Base-by-base conservation (phyloP, 2,797 vertebrate genomes). In the Triplophysa yarkandensis region DNA sequence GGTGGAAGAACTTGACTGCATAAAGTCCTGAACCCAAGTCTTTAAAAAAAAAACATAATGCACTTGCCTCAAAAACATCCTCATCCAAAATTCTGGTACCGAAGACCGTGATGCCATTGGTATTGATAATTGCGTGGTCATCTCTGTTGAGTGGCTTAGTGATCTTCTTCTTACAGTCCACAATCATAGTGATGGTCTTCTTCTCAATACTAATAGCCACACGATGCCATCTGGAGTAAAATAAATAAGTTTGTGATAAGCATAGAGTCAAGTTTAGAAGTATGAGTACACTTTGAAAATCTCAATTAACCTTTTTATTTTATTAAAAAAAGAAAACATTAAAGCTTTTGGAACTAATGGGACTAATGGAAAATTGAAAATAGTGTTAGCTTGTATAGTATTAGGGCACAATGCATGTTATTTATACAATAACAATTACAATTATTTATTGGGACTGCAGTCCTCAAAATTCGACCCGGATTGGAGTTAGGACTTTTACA, bases 81-180 rank as follows among this genome's bases (percentile, higher is more conserved):
- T 98, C 96, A 75, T 99, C 98, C 81, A 98, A 88, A 87, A 99
- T 98, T 76, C 98, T 94, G 77, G 98, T 97, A 78, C 97, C 98
- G 79, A 99, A 99, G 65, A 99, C 95, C 4, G 92, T 92, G 71
- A 99, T 98, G 81, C 98, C 98, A 23, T 95, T 93, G 64, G 94
- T 96, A 87, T 95, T 93, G 81, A 99, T 91, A 62, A 94, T 46
- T 0, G 95, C 84, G 77, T 83, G 91, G 83, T 95, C 90, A 60
- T 94, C 93, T 88, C 97, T 93, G 57, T 77, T 87, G 0, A 99
- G 94, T 2, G 94, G 90, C 83, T 92, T 94, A 73, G 92, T 93
- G 67, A 93, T 75, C 88, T 95, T 98, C 90, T 95, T 97, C 83
- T 96, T 98, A 90, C 98, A 99, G 85, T 99, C 98, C 79, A 98